Evolutionary conservation across 2,113 vertebrate species (phyloP).

Genomic region (Athene noctua): DNA sequence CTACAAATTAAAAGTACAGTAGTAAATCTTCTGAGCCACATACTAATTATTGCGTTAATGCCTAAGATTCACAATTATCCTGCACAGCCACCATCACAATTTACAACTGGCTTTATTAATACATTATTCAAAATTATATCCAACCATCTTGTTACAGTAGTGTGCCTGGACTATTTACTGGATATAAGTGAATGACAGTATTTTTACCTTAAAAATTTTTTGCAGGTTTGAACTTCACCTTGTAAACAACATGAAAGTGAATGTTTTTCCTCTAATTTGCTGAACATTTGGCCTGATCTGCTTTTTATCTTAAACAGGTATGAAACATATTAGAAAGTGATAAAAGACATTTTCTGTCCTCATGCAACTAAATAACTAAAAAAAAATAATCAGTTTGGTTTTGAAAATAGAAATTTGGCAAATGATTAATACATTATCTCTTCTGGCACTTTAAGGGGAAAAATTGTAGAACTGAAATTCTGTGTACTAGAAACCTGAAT

Average conservation of each 20-base stretch:
- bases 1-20: slow-evolving; percentile 28
- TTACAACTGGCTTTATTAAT: slow-evolving; percentile 25
- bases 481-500: background rate
- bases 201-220: slow-evolving; percentile 14
- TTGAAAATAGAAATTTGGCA: slow-evolving; percentile 6
- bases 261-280: background rate
- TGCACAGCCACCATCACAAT: background rate
- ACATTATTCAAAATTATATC: background rate
- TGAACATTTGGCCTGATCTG: background rate
- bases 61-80: slow-evolving; percentile 26
- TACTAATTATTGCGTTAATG: background rate
- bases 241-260: slow-evolving; percentile 15
- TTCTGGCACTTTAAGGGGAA: background rate
- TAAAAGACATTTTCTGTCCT: background rate
- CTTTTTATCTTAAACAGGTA: background rate
- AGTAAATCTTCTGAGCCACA: slow-evolving; percentile 12
- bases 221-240: background rate
- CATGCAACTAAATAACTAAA: background rate
- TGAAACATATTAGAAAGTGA: background rate
- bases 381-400: background rate
- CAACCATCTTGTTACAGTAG: background rate
- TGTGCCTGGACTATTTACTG: background rate
- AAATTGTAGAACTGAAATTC: background rate
- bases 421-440: background rate
- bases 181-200: background rate